phyloP scores from a whole-genome alignment of 2,888 invertebrate genomes.

The Meliscaeva auricollis region DNA sequence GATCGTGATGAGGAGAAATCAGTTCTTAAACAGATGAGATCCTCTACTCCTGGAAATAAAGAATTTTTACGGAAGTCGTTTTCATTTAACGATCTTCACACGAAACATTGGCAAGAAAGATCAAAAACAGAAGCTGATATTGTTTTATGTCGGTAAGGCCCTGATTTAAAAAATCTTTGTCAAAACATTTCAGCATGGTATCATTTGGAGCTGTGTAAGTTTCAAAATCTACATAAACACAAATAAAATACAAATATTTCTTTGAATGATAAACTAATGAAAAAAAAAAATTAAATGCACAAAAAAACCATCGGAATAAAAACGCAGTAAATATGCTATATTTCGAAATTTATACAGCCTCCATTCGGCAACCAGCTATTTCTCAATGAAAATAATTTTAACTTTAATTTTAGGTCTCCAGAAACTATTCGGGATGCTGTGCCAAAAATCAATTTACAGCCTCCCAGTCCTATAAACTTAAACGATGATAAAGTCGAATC shows the following conservation, averaged over 20 bases:
- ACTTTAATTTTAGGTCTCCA: conserved; percentile 50
- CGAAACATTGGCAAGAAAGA: conserved; percentile 12
- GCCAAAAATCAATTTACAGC: conserved; percentile 80
- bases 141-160: not conserved
- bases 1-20: conserved; percentile 17
- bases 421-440: conserved; percentile 53
- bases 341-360: too few species aligned
- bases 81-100: conserved; percentile 80
- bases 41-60: conserved; percentile 74
- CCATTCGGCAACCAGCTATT: not conserved
- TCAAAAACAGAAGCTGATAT: conserved; percentile 3
- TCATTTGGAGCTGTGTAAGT: too few species aligned
- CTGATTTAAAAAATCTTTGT: too few species aligned
- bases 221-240: too few species aligned
- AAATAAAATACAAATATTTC: too few species aligned
- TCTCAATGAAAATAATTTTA: not conserved
- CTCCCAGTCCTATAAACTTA: conserved; percentile 64
- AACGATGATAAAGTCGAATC: conserved; percentile 66
- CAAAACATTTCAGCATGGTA: too few species aligned
- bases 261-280: too few species aligned
- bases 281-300: too few species aligned
- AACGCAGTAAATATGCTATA: too few species aligned
- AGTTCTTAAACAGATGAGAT: conserved; percentile 18
- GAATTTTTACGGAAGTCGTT: conserved; percentile 79
- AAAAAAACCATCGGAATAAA: too few species aligned